These are phyloP conservation scores for Thecocarcelia acutangulata DNA, from an alignment of 2,888 invertebrate genomes.

Conservation along the genomic window DNA sequence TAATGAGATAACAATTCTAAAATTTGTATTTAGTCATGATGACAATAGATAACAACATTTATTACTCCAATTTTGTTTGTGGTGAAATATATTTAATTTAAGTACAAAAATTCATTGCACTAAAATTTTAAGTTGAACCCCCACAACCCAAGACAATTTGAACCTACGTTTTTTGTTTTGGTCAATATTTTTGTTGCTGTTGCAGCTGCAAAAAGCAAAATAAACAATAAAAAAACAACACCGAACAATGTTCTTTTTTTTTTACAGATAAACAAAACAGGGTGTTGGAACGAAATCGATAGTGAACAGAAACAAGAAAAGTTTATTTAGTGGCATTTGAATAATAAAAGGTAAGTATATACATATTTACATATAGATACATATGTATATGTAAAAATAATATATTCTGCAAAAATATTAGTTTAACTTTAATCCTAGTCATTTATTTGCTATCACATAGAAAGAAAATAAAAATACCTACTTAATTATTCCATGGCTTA, in stretches of 20 bases:
- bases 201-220: constrained; percentile 10
- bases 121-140: not conserved
- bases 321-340: not conserved
- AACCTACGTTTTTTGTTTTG: not conserved
- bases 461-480: too few species aligned
- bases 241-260: constrained; percentile 16
- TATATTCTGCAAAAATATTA: too few species aligned
- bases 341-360: too few species aligned
- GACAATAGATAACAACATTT: constrained; percentile 6
- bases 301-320: constrained; percentile 3
- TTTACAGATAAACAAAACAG: constrained; percentile 27
- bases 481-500: too few species aligned
- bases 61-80: constrained; percentile 6
- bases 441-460: too few species aligned
- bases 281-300: constrained; percentile 25
- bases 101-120: not conserved
- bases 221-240: not conserved
- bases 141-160: not conserved
- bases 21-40: constrained; percentile 22
- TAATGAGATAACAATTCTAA: not conserved
- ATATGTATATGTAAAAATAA: too few species aligned
- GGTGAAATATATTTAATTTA: constrained; percentile 36
- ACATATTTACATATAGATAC: too few species aligned
- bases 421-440: too few species aligned
- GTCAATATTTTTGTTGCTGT: not conserved